Evolutionary conservation across 2,888 invertebrate species (phyloP), one percentile per base, ranked within the genome.

Genomic region (Trypoxylon attenuatum): DNA sequence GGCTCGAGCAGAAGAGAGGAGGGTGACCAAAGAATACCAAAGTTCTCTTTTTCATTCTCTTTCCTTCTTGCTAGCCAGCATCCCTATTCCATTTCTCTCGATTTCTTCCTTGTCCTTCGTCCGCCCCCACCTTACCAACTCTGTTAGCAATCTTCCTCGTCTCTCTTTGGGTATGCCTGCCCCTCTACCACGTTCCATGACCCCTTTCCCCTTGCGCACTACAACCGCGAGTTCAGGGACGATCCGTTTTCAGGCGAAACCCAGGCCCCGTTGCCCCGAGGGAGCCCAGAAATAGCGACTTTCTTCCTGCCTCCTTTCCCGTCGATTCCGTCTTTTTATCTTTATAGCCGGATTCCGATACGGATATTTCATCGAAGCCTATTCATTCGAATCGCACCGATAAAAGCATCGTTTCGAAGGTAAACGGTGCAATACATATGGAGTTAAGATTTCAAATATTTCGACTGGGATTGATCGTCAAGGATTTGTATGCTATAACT

Each of bases 191-290:
- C 45, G 72, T 72, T 72, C 70, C 74, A 67, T 69, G 78, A 71
- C 77, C 78, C 81, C 73, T 76, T 78, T 79, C 67, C 72, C 66
- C 70, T 71, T 64, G 69, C 67, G 60, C 54, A 57, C 61, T 74
- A 73, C 76, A 73, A 71, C 69, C 65, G 63, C 70, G 81, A 73
- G 80, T 81, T 82, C 82, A 82, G 81, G 82, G 82, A 79, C 82
- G 80, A 81, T 83, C 72, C 77, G 76, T 76, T 72, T 73, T 74
- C 74, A 74, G 77, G 67, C 68, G 69, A 73, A 69, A 78, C 77
- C 78, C 69, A 69, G 69, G 64, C 61, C 47, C 67, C 57, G 60
- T 51, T 47, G 65, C 63, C 63, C 55, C 63, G 45, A 62, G 60
- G 65, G 63, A 68, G 52, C 56, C 59, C 71, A 67, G 58, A 63